Evolutionary conservation across 2,888 invertebrate genomes (phyloP), one percentile per base, ranked within the genome.

Genomic region (Teleiodes luculella): DNA sequence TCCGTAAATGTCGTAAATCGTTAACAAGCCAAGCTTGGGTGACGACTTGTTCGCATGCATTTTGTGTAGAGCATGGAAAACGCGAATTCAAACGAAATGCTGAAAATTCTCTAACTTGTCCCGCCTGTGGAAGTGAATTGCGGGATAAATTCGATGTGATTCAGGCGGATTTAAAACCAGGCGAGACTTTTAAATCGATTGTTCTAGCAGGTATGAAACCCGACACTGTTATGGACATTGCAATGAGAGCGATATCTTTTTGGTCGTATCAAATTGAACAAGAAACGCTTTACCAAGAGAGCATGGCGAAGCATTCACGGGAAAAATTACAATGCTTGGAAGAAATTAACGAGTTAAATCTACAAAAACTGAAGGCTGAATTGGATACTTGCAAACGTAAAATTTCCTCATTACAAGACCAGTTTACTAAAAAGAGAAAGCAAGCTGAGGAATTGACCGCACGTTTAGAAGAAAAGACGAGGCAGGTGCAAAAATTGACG

Each of bases 211-310:
- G 91, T 51, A 82, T 91, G 80, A 84, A 84, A 61, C 91, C 91
- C 14, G 90, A 91, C 56, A 80, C 81, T 53, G 86, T 91, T 50
- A 89, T 91, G 90, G 91, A 91, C 60, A 84, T 91, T 54, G 88
- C 90, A 51, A 90, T 88, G 86, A 76, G 91, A 57, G 90, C 91
- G 10, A 90, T 91, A 82, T 89, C 89, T 1, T 90, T 90, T 67
- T 90, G 90, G 90, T 86, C 90, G 1, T 90, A 90, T 64, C 90
- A 90, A 77, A 78, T 90, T 1, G 89, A 90, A 70, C 90, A 90
- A 65, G 90, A 90, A 62, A 88, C 90, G 2, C 65, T 86, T 55
- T 90, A 89, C 59, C 90, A 90, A 62, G 90, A 90, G 65, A 85
- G 74, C 57, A 67, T 90, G 45, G 88, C 87, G 2, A 90, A 86